Percentiles rank a stretch among this genome's conserved stretches.
phyloP scores from a whole-genome alignment of 2,888 invertebrate genomes.

The Cinara cedri region DNA sequence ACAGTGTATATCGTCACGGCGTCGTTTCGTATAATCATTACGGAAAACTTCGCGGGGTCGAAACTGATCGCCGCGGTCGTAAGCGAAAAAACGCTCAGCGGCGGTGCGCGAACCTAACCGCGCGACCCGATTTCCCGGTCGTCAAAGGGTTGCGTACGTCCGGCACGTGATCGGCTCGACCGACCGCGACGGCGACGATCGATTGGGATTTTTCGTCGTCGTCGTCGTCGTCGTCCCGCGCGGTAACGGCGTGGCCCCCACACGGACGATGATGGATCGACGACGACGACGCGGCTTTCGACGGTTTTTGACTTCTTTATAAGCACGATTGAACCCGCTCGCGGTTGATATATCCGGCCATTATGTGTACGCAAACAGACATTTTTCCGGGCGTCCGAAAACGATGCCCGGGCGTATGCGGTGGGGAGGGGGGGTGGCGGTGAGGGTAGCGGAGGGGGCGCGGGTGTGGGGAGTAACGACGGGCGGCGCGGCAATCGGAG shows the following conservation, averaged over 20 bases:
- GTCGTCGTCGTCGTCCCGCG: neutral
- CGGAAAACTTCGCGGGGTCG: no score
- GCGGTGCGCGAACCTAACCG: no score
- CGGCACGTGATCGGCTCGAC: neutral
- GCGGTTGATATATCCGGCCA: constrained; percentile 15
- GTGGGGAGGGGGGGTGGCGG: neutral
- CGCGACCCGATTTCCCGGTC: no score
- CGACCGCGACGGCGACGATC: constrained; percentile 9
- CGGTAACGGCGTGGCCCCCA: no score
- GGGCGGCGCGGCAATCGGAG: no score
- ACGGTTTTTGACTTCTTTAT: constrained; percentile 52
- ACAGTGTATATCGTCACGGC: no score
- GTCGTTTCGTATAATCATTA: no score
- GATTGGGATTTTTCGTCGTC: neutral
- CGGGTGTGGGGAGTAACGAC: no score
- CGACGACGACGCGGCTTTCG: constrained; percentile 8
- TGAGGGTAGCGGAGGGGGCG: no score
- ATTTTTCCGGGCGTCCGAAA: neutral
- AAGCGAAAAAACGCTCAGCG: no score
- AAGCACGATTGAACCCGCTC: constrained; percentile 26
- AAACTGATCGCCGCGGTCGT: no score
- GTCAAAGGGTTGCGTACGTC: no score
- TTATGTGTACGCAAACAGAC: neutral
- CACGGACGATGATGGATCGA: constrained; percentile 31
- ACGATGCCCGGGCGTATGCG: neutral